These are phyloP conservation scores for Calephelis virginiensis DNA, from an alignment of 1,140 invertebrate genomes.

Conservation along the genomic window DNA sequence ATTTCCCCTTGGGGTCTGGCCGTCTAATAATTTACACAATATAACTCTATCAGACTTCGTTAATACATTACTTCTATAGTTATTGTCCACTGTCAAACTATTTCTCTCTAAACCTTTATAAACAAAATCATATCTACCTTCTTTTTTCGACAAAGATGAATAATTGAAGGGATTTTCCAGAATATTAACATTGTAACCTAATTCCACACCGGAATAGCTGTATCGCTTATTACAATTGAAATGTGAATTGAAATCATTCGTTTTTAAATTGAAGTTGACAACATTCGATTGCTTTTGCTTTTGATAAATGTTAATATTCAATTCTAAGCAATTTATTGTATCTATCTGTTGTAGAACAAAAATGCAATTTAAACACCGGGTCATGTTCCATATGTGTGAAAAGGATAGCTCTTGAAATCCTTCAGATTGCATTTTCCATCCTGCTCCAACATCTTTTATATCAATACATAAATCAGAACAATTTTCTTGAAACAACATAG, in stretches of 20 bases:
- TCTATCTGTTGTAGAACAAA: constrained; percentile 88
- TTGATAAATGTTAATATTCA: constrained; percentile 69
- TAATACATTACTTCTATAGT: constrained; percentile 59
- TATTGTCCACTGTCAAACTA: constrained; percentile 68
- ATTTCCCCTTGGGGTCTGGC: constrained; percentile 92
- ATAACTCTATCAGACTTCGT: constrained; percentile 85
- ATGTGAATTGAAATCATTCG: constrained; percentile 73
- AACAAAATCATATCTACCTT: constrained; percentile 62
- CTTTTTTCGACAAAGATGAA: constrained; percentile 69
- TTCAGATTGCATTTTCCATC: constrained; percentile 91
- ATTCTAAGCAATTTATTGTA: constrained; percentile 70
- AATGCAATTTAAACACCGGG: constrained; percentile 87
- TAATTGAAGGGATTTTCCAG: constrained; percentile 73
- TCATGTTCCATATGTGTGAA: constrained; percentile 91
- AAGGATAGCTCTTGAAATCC: constrained; percentile 95
- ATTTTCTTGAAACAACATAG: constrained; percentile 92
- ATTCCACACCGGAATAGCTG: constrained; percentile 65
- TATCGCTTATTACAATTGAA: constrained; percentile 69
- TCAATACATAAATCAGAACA: constrained; percentile 90
- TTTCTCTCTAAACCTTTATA: constrained; percentile 54
- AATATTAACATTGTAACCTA: constrained; percentile 61
- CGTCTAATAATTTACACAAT: constrained; percentile 93
- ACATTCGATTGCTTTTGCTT: constrained; percentile 73
- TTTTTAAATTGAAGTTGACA: constrained; percentile 73
- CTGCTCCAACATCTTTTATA: constrained; percentile 75